Conservation (phyloP, 2,797 vertebrate species). For the Thalassophryne amazonica region DNA sequence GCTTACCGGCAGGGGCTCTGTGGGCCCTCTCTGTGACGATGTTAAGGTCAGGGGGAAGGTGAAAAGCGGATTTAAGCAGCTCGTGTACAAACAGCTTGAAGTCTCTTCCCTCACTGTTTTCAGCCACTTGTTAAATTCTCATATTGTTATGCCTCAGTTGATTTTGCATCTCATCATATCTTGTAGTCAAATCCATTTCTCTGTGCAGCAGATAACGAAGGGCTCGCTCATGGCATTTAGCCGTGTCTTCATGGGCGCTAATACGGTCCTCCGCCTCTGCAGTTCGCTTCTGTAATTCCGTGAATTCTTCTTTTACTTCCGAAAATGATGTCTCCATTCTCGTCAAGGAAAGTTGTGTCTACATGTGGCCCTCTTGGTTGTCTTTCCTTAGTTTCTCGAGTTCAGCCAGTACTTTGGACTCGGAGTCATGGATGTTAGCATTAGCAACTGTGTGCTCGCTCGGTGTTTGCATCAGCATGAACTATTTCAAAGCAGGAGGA, state of each 20-base stretch:
- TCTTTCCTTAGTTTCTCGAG: not conserved
- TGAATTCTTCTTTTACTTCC: not conserved
- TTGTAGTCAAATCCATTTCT: not conserved
- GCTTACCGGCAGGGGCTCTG: too few species aligned
- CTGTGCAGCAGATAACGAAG: not conserved
- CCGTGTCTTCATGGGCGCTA: not conserved
- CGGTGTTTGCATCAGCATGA: too few species aligned
- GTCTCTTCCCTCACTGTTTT: not conserved
- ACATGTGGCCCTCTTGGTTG: not conserved
- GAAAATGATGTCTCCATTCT: not conserved
- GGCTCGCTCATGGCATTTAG: not conserved
- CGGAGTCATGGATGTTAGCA: too few species aligned
- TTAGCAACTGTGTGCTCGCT: too few species aligned
- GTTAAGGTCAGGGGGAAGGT: too few species aligned
- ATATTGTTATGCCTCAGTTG: not conserved
- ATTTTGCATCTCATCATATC: conserved; percentile 3
- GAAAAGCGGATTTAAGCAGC: not conserved
- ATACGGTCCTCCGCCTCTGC: not conserved
- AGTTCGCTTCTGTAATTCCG: too few species aligned
- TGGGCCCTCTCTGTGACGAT: too few species aligned
- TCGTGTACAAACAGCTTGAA: not conserved
- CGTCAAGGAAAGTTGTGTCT: not conserved
- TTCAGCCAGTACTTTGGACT: not conserved
- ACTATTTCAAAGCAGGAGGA: too few species aligned
- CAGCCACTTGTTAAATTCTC: not conserved